Evolutionary conservation across 2,888 invertebrate genomes (phyloP), one percentile per base, ranked within the genome.

Genomic region (Synanthedon myopaeformis): DNA sequence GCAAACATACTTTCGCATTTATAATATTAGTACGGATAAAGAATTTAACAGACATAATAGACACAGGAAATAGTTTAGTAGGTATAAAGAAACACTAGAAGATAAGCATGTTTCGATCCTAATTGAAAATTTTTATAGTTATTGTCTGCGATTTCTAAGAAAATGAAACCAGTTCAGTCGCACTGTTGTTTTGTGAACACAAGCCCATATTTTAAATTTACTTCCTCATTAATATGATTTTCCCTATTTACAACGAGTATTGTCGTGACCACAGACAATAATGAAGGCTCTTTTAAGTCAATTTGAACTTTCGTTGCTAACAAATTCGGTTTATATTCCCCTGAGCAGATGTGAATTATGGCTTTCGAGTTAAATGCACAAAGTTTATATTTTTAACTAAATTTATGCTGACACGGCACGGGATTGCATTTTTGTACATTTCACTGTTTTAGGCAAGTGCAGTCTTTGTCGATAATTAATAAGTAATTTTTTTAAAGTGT

Each of bases 391-490:
- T 82, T 79, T 75, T 74, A 67, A 64, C 61, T 64, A 66, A 73
- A 84, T 84, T 85, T 82, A 85, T 75, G 66, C 60, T 67, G 83
- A 83, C 83, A 79, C 64, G 74, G 67, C 83, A 83, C 81, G 82
- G 62, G 57, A 82, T 77, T 79, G 73, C 74, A 75, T 81, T 82
- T 73, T 75, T 76, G 74, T 76, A 59, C 55, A 57, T 13, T 52
- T 62, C 66, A 76, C 79, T 82, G 77, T 79, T 67, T 56, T 49
- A 49, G 74, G 59, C 65, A 77, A 67, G 49, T 42, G 12, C 13
- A 42, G 11, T n/a, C 13, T 42, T n/a, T 12, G 42, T 12, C 42
- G 42, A n/a, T 42, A 42, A 42, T 42, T 42, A 11, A 13, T n/a
- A 5, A 42, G n/a, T n/a, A 42, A 42, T 42, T 11, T 10, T 42